Conservation (phyloP, 2,797 vertebrate species). For the Valencia hispanica region DNA sequence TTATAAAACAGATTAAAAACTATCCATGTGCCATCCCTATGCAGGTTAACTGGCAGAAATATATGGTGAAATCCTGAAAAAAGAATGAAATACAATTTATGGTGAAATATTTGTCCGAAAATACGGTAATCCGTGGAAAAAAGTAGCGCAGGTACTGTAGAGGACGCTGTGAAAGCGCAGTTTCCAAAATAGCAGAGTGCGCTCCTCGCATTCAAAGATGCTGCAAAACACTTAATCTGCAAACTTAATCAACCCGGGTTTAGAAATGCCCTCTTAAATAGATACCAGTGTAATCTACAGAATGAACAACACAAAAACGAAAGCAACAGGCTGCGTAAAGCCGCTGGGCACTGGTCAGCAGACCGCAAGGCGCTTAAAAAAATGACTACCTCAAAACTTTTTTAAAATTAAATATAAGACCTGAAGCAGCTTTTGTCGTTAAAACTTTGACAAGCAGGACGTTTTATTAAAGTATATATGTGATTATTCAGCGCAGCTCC, state of each 20-base stretch:
- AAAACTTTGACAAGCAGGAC: neutral
- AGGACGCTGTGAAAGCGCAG: constrained; percentile 31
- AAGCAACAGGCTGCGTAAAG: neutral
- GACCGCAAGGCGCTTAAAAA: neutral
- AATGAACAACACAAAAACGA: constrained; percentile 10
- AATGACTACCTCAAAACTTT: neutral
- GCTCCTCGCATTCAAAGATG: constrained; percentile 37
- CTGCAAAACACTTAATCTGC: constrained; percentile 1
- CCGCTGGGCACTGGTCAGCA: neutral
- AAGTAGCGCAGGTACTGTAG: constrained; percentile 1
- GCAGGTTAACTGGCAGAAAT: neutral
- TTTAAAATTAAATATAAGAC: neutral
- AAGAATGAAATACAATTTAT: neutral
- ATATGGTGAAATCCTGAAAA: neutral
- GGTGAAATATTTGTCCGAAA: neutral
- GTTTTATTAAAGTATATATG: neutral
- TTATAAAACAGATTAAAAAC: neutral
- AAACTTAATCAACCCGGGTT: neutral
- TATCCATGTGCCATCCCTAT: neutral
- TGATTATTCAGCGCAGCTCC: neutral
- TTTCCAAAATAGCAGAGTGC: constrained; percentile 45
- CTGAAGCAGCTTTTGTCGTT: neutral
- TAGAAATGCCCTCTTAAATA: constrained; percentile 3
- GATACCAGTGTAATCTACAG: neutral
- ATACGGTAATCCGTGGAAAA: neutral